A percentile compares a stretch with the other conserved stretches of the same genome.
phyloP scores from a whole-genome alignment of 2,888 invertebrate genomes.

The Ectemnius continuus region DNA sequence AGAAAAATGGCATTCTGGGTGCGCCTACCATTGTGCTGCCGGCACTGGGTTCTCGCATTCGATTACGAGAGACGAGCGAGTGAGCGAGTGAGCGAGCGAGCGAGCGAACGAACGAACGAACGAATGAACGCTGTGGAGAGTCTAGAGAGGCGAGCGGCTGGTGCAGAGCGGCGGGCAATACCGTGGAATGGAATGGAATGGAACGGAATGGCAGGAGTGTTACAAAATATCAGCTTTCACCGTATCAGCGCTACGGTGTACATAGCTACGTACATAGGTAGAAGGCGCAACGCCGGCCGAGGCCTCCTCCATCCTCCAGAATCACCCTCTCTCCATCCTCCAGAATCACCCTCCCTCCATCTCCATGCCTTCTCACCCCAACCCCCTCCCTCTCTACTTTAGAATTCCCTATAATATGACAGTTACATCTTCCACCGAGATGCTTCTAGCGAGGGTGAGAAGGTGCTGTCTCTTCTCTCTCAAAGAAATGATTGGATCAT shows the following conservation, averaged over 20 bases:
- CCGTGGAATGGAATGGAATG: conserved; percentile 70
- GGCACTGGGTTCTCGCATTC: conserved; percentile 57
- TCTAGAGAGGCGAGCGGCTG: conserved; percentile 41
- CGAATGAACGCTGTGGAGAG: background rate
- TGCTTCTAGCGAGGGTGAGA: no score
- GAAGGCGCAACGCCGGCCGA: background rate
- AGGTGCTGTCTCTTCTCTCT: no score
- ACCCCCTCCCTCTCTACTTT: no score
- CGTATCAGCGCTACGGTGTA: conserved; percentile 69
- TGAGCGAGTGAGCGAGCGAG: conserved; percentile 38
- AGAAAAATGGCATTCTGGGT: conserved; percentile 65
- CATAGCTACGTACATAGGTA: conserved; percentile 20
- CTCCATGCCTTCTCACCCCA: no score
- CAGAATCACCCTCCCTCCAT: no score
- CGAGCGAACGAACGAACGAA: conserved; percentile 32
- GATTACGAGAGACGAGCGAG: conserved; percentile 60
- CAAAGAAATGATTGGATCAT: no score
- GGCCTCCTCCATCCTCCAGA: no score
- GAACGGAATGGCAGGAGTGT: conserved; percentile 75
- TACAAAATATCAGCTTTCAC: conserved; percentile 79
- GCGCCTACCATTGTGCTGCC: conserved; percentile 70
- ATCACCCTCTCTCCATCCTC: no score
- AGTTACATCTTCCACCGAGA: no score
- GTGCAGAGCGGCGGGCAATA: conserved; percentile 58
- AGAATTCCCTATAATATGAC: no score